Conservation (phyloP, 2,797 vertebrate genomes). For the Cheirogaleus major region DNA sequence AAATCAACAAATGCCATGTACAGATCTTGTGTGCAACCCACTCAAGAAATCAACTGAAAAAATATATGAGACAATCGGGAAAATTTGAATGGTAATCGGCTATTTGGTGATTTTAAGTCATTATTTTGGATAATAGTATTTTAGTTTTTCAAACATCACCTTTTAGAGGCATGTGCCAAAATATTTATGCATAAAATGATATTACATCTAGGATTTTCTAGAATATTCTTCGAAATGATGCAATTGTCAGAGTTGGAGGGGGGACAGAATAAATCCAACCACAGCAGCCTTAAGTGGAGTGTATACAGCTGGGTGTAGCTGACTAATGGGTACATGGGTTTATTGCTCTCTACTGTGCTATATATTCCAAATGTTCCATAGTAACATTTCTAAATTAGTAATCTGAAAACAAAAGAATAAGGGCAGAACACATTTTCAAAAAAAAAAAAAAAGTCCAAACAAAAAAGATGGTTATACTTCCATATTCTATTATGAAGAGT, state of each 20-base stretch:
- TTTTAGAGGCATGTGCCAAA: neutral
- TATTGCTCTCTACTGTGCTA: neutral
- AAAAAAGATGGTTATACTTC: neutral
- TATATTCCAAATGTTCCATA: neutral
- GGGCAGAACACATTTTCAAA: neutral
- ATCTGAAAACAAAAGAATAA: neutral
- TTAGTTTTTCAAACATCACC: neutral
- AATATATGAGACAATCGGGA: neutral
- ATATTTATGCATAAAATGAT: neutral
- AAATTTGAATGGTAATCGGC: neutral
- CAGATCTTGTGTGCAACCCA: neutral
- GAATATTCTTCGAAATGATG: neutral
- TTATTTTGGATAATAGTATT: neutral
- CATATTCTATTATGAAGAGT: neutral
- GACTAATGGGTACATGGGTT: fast-evolving
- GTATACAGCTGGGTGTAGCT: neutral
- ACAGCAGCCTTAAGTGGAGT: neutral
- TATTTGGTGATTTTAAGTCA: neutral
- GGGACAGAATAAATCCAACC: neutral
- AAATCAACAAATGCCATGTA: neutral
- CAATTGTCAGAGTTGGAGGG: too few relatives aligned
- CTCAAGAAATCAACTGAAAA: neutral
- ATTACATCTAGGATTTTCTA: neutral
- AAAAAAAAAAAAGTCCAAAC: neutral
- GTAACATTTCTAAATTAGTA: neutral